A percentile compares a stretch with the other conserved stretches of the same genome.
These are phyloP conservation scores for Pelodytes ibericus DNA, from an alignment of 2,797 vertebrate genomes.

Conservation along the genomic window DNA sequence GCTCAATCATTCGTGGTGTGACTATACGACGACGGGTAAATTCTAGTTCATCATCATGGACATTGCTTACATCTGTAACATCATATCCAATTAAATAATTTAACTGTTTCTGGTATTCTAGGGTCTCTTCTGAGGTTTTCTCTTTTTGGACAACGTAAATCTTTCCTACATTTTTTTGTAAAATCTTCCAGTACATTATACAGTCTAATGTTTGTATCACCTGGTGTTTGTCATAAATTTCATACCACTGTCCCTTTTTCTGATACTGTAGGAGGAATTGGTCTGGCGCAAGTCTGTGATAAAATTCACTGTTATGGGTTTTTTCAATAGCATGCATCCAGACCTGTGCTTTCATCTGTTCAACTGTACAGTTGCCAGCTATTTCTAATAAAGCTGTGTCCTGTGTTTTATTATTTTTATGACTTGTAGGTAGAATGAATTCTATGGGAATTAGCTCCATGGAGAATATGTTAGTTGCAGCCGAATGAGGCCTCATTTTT, in stretches of 20 bases:
- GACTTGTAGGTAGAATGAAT: constrained; percentile 86
- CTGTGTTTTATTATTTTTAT: constrained; percentile 71
- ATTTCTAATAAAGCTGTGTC: constrained; percentile 83
- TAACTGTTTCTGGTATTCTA: constrained; percentile 87
- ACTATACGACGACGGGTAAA: constrained; percentile 93
- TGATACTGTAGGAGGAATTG: constrained; percentile 94
- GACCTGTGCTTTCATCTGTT: constrained; percentile 93
- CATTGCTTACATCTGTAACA: constrained; percentile 94
- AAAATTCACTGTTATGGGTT: constrained; percentile 86
- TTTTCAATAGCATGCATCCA: constrained; percentile 90
- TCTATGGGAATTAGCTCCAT: constrained; percentile 90
- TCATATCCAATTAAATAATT: constrained; percentile 94
- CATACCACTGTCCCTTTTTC: constrained; percentile 94
- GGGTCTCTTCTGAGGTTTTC: constrained; percentile 77
- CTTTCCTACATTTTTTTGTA: constrained; percentile 87
- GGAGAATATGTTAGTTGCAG: constrained; percentile 67
- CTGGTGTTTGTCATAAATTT: constrained; percentile 97
- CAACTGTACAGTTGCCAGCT: constrained; percentile 91
- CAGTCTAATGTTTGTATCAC: constrained; percentile 97
- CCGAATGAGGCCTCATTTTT: constrained; percentile 86
- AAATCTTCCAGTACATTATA: constrained; percentile 90
- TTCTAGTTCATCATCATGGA: constrained; percentile 95
- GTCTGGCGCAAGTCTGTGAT: constrained; percentile 85
- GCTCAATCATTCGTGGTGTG: constrained; percentile 87
- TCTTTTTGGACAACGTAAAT: constrained; percentile 85